phyloP scores from a whole-genome alignment of 2,797 vertebrate species.

The Argyrosomus regius region DNA sequence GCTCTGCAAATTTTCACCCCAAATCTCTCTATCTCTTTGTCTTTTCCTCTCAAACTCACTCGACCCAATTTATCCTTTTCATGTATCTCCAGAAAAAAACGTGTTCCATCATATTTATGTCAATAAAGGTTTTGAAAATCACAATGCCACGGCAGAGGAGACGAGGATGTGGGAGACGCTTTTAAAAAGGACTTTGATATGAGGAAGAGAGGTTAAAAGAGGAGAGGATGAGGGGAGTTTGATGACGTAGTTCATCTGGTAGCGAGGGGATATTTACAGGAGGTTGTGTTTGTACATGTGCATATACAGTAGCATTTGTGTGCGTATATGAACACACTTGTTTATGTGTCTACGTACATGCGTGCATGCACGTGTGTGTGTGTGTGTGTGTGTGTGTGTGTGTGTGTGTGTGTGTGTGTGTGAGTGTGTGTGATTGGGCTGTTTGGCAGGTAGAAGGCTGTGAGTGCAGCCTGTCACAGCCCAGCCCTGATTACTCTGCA shows the following conservation, averaged over 20 bases:
- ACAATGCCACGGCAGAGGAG: conserved; percentile 36
- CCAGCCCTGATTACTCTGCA: conserved; percentile 97
- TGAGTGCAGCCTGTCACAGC: conserved; percentile 95
- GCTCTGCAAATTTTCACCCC: conserved; percentile 72
- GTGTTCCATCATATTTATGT: conserved; percentile 64
- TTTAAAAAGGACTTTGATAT: conserved; percentile 22
- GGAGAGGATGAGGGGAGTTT: conserved; percentile 65
- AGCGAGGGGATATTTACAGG: conserved; percentile 57
- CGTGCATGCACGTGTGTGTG: conserved; percentile 16
- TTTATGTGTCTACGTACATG: conserved; percentile 44
- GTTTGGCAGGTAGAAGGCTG: conserved; percentile 95
- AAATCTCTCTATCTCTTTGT: conserved; percentile 67
- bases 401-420: conserved; percentile 68
- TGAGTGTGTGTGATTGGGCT: conserved; percentile 88
- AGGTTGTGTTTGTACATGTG: conserved; percentile 59
- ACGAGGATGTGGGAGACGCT: conserved; percentile 28
- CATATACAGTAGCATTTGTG: conserved; percentile 59
- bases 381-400: conserved; percentile 51
- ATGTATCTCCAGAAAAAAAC: conserved; percentile 68
- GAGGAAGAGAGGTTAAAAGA: conserved; percentile 37
- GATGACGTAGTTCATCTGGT: conserved; percentile 85
- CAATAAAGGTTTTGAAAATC: conserved; percentile 77
- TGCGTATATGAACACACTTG: conserved; percentile 45
- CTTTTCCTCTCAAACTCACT: conserved; percentile 56
- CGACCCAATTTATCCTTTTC: conserved; percentile 71